These are phyloP conservation scores for rabbit (Oryctolagus cuniculus) DNA, from an alignment of 2,113 vertebrate species.

Conservation along the genomic window mOryCun1.1 NC_091432.1:112489501-112490000, in stretches of 20 bases:
- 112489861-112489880: not conserved
- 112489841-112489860: not conserved
- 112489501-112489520: constrained; percentile 69
- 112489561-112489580: constrained; percentile 57
- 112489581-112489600: constrained; percentile 70
- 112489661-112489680: constrained; percentile 34
- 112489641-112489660: constrained; percentile 64
- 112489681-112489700: not conserved
- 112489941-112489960: not conserved
- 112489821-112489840: not conserved
- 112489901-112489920: not conserved
- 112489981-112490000: not conserved
- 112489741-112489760: not conserved
- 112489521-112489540: constrained; percentile 81
- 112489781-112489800: not conserved
- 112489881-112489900: not conserved
- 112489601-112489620: constrained; percentile 27
- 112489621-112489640: not conserved
- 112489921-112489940: not conserved
- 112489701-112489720: not conserved
- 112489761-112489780: not conserved
- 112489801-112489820: not conserved
- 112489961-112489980: not conserved
- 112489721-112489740: not conserved
- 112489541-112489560: not conserved